Conservation (phyloP, 2,888 invertebrate species). For the Hybos culiciformis region DNA sequence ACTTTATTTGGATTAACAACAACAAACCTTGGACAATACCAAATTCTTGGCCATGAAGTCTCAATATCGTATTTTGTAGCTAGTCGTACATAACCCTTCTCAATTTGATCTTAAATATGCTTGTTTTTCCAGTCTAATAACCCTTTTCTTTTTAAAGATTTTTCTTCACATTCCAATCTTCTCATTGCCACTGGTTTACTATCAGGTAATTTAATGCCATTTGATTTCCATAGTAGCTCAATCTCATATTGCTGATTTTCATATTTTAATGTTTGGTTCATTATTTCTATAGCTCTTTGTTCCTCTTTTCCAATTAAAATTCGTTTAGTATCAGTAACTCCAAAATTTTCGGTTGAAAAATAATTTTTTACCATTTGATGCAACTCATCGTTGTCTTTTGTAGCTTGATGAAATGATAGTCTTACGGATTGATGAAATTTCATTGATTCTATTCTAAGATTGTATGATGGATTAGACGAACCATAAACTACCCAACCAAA, state of each 20-base stretch:
- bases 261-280: conserved; percentile 1
- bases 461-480: neutral
- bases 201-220: conserved; percentile 1
- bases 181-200: neutral
- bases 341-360: conserved; percentile 8
- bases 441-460: neutral
- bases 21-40: too few species aligned
- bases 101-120: too few species aligned
- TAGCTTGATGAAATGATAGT: neutral
- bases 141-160: neutral
- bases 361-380: conserved; percentile 5
- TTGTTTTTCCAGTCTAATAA: too few species aligned
- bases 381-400: neutral
- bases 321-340: conserved; percentile 1
- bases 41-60: too few species aligned
- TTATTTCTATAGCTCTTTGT: conserved; percentile 2
- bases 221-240: conserved; percentile 2
- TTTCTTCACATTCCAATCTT: neutral
- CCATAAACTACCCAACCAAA: conserved; percentile 8
- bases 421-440: neutral
- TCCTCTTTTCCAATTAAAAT: conserved; percentile 1
- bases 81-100: too few species aligned
- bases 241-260: conserved; percentile 1
- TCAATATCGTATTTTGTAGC: too few species aligned
- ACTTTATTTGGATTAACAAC: too few species aligned